phyloP scores from a whole-genome alignment of 2,113 vertebrate genomes.

The Chaetorhynchus papuensis region DNA sequence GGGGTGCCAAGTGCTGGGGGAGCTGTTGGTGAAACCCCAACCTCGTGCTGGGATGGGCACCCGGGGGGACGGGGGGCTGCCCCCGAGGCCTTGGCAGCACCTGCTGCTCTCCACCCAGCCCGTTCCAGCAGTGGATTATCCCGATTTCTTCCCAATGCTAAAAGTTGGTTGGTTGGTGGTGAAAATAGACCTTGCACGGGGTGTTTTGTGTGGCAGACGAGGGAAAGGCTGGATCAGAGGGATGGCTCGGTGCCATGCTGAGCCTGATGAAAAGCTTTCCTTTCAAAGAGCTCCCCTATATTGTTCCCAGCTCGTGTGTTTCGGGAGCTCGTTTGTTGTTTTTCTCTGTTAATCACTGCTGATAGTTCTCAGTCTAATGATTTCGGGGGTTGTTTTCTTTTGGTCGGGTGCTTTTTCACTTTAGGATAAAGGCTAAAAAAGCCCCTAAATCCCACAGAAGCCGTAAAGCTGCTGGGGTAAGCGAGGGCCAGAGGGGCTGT shows the following conservation, averaged over 20 bases:
- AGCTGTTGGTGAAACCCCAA: neutral
- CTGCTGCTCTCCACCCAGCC: neutral
- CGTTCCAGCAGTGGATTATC: fast-evolving
- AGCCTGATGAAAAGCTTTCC: neutral
- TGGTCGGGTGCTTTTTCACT: neutral
- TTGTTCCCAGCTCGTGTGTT: neutral
- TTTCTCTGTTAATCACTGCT: neutral
- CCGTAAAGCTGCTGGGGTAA: neutral
- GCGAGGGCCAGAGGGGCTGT: neutral
- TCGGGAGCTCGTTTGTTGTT: neutral
- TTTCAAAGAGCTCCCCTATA: neutral
- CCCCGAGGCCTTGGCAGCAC: fast-evolving
- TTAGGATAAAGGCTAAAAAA: neutral
- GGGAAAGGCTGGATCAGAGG: neutral
- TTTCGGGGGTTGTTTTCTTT: neutral
- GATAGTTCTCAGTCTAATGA: neutral
- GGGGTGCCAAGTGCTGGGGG: fast-evolving
- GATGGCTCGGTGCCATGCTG: neutral
- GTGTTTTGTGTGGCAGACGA: neutral
- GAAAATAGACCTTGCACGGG: neutral
- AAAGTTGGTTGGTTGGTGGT: neutral
- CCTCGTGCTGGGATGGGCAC: neutral
- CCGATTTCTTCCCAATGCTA: neutral
- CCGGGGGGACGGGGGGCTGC: fast-evolving
- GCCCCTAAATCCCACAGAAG: neutral